Evolutionary conservation across 2,888 invertebrate genomes (phyloP), one percentile per base, ranked within the genome.

Genomic region (Drosophila greeni): DNA sequence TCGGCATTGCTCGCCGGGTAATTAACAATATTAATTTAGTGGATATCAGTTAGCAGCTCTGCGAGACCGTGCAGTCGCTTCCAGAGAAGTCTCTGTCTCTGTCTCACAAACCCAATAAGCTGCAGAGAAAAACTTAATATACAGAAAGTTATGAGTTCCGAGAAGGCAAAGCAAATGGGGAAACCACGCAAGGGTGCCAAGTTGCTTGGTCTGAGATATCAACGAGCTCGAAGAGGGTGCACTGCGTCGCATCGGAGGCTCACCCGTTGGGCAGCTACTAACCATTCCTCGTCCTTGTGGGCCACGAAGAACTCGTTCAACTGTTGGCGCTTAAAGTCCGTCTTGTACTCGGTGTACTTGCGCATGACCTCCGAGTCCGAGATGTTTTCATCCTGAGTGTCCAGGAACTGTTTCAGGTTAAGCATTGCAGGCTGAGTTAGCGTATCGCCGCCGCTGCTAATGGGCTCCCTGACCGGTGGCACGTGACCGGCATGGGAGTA

Each of bases 261-360:
- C 7, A 53, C 16, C 47, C 18, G 18, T 33, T 18, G 18, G 51
- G 16, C 48, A 40, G 52, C 49, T 61, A 82, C 95, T 91, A 92
- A 99, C 99, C 99, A 99, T 94, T 99, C 99, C 90, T 99, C 99
- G 86, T 99, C 99, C 90, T 99, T 99, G 91, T 99, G 99, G 45
- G 96, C 95, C 83, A 98, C 95, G 90, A 99, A 99, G 91, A 99
- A 99, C 88, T 99, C 98, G 90, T 97, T 97, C 58, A 99, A 92
- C 88, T 99, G 99, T 87, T 97, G 97, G 55, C 97, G 92, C 84
- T 95, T 95, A 89, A 98, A 99, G 85, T 99, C 99, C 85, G 96
- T 90, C 90, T 99, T 99, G 90, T 99, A 99, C 87, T 99, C 98
- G 89, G 97, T 97, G 90, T 99, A 99, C 87, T 98, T 98, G 85